Evolutionary conservation across 2,888 invertebrate genomes (phyloP).

Genomic region (Colletes collaris): DNA sequence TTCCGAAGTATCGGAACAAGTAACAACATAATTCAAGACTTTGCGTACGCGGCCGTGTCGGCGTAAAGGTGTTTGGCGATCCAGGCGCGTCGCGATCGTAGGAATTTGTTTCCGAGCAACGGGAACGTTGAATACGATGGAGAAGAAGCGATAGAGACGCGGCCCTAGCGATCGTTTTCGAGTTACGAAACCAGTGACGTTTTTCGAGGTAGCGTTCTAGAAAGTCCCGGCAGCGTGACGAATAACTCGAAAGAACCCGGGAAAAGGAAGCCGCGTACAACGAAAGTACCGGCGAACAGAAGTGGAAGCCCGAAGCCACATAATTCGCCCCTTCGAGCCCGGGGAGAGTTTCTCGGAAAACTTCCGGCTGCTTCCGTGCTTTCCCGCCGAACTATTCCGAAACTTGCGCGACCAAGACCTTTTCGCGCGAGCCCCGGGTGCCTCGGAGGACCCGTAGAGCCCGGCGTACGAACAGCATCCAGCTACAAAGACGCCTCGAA

Average conservation of each 20-base stretch:
- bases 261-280: constrained; percentile 49
- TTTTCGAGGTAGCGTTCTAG: neutral
- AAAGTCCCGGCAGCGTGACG: constrained; percentile 50
- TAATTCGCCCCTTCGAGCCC: constrained; percentile 66
- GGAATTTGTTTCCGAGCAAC: no score
- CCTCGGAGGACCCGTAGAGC: neutral
- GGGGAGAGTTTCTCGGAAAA: constrained; percentile 62
- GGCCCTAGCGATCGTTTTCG: constrained; percentile 13
- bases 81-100: no score
- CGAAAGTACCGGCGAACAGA: constrained; percentile 47
- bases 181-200: constrained; percentile 3
- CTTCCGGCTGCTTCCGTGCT: constrained; percentile 63
- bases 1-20: no score
- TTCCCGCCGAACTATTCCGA: constrained; percentile 60
- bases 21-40: no score
- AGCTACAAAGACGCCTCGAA: constrained; percentile 6
- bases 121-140: no score
- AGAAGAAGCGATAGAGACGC: no score
- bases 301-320: constrained; percentile 60
- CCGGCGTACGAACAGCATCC: neutral
- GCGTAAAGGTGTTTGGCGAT: no score
- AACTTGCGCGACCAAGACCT: constrained; percentile 33
- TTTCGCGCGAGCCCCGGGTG: constrained; percentile 28
- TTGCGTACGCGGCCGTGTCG: no score
- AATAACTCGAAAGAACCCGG: constrained; percentile 44